Evolutionary conservation across 2,797 vertebrate genomes (phyloP).

Genomic region (Leontopithecus rosalia): DNA sequence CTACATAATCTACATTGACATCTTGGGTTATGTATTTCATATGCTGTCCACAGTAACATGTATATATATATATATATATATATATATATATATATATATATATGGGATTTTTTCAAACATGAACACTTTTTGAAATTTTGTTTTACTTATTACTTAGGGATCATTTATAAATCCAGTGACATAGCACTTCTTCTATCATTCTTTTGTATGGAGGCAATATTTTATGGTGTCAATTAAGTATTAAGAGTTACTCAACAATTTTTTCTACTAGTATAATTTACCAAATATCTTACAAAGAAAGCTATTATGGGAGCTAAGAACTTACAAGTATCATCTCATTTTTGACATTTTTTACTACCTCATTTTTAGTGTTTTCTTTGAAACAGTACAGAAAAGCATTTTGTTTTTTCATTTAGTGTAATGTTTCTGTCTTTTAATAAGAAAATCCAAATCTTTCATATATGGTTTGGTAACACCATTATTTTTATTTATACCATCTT

Average conservation of each 20-base stretch:
- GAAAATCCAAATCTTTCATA: neutral
- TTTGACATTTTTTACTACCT: neutral
- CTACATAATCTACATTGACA: neutral
- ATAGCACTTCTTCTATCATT: neutral
- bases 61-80: neutral
- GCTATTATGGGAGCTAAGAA: neutral
- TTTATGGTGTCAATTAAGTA: neutral
- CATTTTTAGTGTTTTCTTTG: neutral
- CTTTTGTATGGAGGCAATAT: neutral
- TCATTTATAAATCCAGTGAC: neutral
- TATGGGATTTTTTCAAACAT: neutral
- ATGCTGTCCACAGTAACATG: neutral
- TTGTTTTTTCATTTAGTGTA: neutral
- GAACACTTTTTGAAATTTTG: neutral
- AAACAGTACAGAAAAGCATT: neutral
- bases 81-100: neutral
- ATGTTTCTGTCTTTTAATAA: neutral
- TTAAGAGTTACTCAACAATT: neutral
- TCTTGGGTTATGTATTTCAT: neutral
- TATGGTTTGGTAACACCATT: neutral
- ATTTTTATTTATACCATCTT: neutral
- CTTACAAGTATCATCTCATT: neutral
- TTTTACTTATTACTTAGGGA: neutral
- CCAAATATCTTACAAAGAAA: neutral
- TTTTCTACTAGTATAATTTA: neutral